phyloP scores from a whole-genome alignment of 2,113 vertebrate genomes.

The Muntiacus muntjak region DNA sequence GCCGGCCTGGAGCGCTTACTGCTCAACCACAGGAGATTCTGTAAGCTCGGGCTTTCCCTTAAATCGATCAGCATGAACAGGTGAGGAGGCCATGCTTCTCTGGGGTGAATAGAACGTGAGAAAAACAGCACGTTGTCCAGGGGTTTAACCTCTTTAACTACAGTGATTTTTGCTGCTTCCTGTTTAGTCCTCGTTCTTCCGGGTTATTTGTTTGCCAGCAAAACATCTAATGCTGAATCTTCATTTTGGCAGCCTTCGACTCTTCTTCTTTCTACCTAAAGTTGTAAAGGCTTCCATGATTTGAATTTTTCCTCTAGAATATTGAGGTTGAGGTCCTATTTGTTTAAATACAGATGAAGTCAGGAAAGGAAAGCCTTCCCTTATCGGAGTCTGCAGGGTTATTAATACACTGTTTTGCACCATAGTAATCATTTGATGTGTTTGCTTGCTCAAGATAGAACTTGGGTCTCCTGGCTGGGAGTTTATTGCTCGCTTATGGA shows the following conservation, averaged over 20 bases:
- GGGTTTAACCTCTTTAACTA: not conserved
- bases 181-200: not conserved
- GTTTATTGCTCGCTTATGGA: constrained; percentile 69
- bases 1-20: not conserved
- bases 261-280: not conserved
- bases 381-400: constrained; percentile 22
- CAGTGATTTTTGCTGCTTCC: not conserved
- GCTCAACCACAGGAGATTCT: not conserved
- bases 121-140: not conserved
- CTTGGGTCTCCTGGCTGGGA: constrained; percentile 71
- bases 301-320: constrained; percentile 28
- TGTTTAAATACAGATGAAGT: constrained; percentile 67
- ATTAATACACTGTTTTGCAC: constrained; percentile 50
- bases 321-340: constrained; percentile 54
- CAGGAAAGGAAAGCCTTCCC: constrained; percentile 28
- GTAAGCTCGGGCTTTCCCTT: not conserved
- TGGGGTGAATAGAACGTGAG: not conserved
- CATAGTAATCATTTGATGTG: constrained; percentile 66
- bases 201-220: not conserved
- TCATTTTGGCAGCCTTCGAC: not conserved
- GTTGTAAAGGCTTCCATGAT: not conserved
- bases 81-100: not conserved
- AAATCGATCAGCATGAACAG: not conserved
- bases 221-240: not conserved
- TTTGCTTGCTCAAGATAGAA: constrained; percentile 63